A percentile compares a stretch with the other conserved stretches of the same genome.
Evolutionary conservation across 2,888 invertebrate genomes (phyloP).

Genomic region (Acronicta aceris): DNA sequence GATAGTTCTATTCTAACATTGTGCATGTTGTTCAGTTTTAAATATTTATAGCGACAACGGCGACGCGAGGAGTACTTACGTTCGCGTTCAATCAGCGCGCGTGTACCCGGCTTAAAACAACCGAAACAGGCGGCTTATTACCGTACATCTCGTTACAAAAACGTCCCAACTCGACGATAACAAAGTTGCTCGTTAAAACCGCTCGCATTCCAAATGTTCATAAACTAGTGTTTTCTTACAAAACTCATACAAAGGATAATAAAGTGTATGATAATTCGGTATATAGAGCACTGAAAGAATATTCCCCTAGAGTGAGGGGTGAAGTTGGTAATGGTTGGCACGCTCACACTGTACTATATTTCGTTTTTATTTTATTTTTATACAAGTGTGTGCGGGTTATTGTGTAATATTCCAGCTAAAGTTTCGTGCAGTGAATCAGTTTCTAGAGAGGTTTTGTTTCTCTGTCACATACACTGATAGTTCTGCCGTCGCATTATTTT

Average conservation of each 20-base stretch:
- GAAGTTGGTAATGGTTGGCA: conserved; percentile 28
- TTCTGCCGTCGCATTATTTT: neutral
- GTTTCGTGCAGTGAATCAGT: conserved; percentile 42
- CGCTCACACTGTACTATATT: conserved; percentile 29
- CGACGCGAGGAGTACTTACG: neutral
- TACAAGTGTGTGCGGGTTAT: conserved; percentile 45
- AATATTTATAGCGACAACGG: conserved; percentile 10
- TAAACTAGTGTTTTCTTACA: conserved; percentile 40
- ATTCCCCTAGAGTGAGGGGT: conserved; percentile 32
- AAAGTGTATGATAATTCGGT: conserved; percentile 49
- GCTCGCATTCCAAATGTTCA: conserved; percentile 26
- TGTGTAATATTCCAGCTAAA: conserved; percentile 34
- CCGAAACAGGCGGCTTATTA: conserved; percentile 6
- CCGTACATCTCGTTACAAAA: conserved; percentile 20
- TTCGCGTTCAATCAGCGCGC: conserved; percentile 4
- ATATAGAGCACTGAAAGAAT: conserved; percentile 44
- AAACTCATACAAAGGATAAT: conserved; percentile 36
- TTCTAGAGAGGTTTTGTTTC: conserved; percentile 17
- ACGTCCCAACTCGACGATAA: conserved; percentile 16
- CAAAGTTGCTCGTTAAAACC: conserved; percentile 16
- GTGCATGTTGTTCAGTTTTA: neutral
- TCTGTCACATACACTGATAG: neutral
- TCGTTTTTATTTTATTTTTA: conserved; percentile 53
- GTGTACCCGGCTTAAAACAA: conserved; percentile 6
- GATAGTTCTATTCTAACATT: no score